phyloP scores from a whole-genome alignment of 2,797 vertebrate genomes.

The Lacerta viridis region DNA sequence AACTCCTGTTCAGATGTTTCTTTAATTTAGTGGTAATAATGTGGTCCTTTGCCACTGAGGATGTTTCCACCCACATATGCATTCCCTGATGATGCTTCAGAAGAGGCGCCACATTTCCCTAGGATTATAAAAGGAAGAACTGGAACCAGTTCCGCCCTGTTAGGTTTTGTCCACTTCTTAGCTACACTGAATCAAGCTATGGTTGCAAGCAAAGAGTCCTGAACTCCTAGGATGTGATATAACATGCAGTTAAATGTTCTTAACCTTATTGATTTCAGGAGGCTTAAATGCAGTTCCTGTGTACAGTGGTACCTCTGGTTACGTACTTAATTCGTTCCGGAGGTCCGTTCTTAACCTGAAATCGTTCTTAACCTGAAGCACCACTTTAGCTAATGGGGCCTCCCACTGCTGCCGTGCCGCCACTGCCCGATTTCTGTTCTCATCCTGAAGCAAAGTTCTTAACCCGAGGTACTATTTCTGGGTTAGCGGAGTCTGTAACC shows the following conservation, averaged over 20 bases:
- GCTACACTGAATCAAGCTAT: background rate
- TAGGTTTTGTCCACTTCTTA: background rate
- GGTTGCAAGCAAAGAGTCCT: background rate
- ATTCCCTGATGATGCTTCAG: slow-evolving; percentile 31
- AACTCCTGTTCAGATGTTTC: slow-evolving; percentile 34
- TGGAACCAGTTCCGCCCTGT: slow-evolving; percentile 1
- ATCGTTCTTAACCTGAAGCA: too few species aligned
- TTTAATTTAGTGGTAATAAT: slow-evolving; percentile 26
- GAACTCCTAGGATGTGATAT: background rate
- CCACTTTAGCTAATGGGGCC: too few species aligned
- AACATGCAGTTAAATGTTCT: background rate
- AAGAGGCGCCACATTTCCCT: background rate
- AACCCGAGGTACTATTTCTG: too few species aligned
- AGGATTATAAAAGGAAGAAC: slow-evolving; percentile 17
- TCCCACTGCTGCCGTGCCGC: too few species aligned
- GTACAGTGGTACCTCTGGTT: too few species aligned
- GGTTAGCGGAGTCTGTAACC: too few species aligned
- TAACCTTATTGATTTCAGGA: background rate
- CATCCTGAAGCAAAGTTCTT: too few species aligned
- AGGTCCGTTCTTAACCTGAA: too few species aligned
- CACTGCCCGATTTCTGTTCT: too few species aligned
- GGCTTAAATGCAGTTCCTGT: background rate
- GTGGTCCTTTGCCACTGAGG: slow-evolving; percentile 21
- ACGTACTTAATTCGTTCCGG: too few species aligned
- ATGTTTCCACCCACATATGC: slow-evolving; percentile 19